Evolutionary conservation across 2,113 vertebrate genomes (phyloP), one percentile per base, ranked within the genome.

Genomic region (Hystrix cristata): DNA sequence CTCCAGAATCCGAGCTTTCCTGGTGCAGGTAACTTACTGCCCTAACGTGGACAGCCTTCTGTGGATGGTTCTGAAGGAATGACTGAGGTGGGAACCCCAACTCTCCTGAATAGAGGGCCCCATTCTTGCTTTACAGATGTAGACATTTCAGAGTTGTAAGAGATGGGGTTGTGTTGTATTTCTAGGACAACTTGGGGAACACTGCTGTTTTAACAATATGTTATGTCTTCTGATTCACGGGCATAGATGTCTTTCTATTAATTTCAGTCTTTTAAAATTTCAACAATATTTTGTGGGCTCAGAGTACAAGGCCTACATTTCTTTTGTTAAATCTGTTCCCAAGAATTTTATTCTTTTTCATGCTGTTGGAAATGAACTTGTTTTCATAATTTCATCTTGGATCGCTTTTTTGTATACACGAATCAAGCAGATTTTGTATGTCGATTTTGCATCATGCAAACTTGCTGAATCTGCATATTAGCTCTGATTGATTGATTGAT

Each of bases 351-450:
- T 53, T 60, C 5, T 57, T 90, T 86, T 57, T 65, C 21, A 85
- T 51, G 51, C 19, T 78, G 34, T 64, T 31, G 1, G 59, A 27
- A 69, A 46, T 60, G 55, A 46, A 83, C 74, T 46, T 67, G 11
- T 64, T 86, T 65, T 60, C 38, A 76, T 92, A 80, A 88, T 90
- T 87, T 80, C 25, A 31, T 90, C 85, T 82, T 48, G 8, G 64
- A 31, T 65, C 67, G 51, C 3, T 43, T 16, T 7, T 78, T 81
- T 59, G 74, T 55, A 16, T 53, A 71, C 23, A 55, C 46, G 67
- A 67, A 79, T 59, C n/a, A 89, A 85, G 31, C n/a, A 31, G 64
- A 29, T 88, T 74, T 81, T 82, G 38, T 23, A 19, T 55, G 55
- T 53, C 57, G 14, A 65, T 53, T 71, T 72, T 62, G 46, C 19